Evolutionary conservation across 2,888 invertebrate genomes (phyloP).

Genomic region (Theretra japonica): DNA sequence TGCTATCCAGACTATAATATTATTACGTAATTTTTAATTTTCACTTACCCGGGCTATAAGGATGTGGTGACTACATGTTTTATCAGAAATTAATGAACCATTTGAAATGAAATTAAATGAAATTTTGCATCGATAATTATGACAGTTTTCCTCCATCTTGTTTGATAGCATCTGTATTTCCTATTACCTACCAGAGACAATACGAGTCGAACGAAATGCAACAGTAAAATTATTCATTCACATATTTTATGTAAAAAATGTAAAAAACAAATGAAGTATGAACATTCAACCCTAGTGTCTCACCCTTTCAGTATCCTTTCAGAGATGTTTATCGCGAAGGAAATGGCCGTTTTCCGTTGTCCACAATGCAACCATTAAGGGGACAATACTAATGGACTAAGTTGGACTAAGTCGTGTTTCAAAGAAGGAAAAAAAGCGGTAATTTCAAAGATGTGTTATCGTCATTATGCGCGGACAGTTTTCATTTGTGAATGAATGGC

Average conservation of each 20-base stretch:
- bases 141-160: too few relatives aligned
- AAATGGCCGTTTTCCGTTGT: conserved; percentile 84
- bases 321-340: conserved; percentile 83
- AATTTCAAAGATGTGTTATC: conserved; percentile 29
- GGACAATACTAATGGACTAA: conserved; percentile 80
- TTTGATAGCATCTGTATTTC: too few relatives aligned
- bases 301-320: conserved; percentile 81
- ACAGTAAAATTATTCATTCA: not conserved
- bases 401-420: conserved; percentile 54
- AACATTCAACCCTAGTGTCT: conserved; percentile 51
- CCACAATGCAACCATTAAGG: conserved; percentile 80
- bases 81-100: too few relatives aligned
- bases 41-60: too few relatives aligned
- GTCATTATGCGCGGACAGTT: conserved; percentile 27
- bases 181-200: too few relatives aligned
- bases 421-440: conserved; percentile 43
- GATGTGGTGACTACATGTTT: too few relatives aligned
- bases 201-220: too few relatives aligned
- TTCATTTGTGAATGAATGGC: not conserved
- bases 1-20: too few relatives aligned
- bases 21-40: too few relatives aligned
- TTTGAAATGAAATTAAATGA: too few relatives aligned
- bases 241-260: not conserved
- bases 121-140: too few relatives aligned
- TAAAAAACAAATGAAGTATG: not conserved